Percentiles rank a stretch among this genome's conserved stretches.
Conservation (phyloP, 2,113 vertebrate genomes). For the Rissa tridactyla region DNA sequence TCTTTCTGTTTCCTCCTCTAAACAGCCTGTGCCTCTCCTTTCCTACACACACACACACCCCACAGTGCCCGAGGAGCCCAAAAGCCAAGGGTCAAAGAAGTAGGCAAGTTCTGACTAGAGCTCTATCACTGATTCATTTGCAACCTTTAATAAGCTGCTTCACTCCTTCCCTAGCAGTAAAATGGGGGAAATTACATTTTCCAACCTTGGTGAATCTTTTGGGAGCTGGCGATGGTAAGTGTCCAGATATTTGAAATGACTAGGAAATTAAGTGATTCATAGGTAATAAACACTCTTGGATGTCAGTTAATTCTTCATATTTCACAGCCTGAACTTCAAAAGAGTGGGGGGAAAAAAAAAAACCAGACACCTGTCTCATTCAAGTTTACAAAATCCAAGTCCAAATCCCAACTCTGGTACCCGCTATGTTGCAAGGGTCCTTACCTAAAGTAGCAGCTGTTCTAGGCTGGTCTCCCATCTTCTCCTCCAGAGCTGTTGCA, state of each 20-base stretch:
- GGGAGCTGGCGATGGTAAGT: background rate
- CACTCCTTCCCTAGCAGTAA: background rate
- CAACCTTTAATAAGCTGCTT: background rate
- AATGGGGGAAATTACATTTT: background rate
- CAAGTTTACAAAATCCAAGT: background rate
- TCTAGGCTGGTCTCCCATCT: background rate
- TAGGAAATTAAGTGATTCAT: background rate
- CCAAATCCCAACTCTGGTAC: background rate
- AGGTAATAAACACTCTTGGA: background rate
- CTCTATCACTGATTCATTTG: background rate
- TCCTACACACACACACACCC: background rate
- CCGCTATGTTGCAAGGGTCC: background rate
- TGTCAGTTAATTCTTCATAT: background rate
- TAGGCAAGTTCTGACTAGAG: background rate
- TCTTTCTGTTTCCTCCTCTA: background rate
- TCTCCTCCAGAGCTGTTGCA: background rate
- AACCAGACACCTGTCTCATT: background rate
- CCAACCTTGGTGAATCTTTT: background rate
- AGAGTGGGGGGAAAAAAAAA: background rate
- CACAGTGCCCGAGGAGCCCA: background rate
- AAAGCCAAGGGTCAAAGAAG: background rate
- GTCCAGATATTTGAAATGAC: background rate
- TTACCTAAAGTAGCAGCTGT: background rate
- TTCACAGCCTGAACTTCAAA: background rate
- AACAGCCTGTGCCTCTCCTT: background rate